phyloP scores from a whole-genome alignment of 2,888 invertebrate species.

The Drosophila falleni region DNA sequence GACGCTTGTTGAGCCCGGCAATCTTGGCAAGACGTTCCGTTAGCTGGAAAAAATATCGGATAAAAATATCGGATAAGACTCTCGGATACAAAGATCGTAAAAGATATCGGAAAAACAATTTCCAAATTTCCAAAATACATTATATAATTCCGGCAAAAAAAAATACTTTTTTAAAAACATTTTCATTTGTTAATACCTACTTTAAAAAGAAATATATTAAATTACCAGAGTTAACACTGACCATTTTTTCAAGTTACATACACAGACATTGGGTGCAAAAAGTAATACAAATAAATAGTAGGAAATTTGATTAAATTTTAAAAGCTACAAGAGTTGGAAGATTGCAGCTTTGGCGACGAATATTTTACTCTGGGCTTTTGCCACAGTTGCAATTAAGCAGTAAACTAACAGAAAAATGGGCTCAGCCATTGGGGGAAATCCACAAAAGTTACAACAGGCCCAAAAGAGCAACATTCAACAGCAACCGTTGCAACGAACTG shows the following conservation, averaged over 20 bases:
- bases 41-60: too few species aligned
- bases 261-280: too few species aligned
- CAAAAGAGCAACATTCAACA: neutral
- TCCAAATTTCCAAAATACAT: too few species aligned
- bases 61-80: too few species aligned
- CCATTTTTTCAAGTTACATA: neutral
- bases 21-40: conserved; percentile 83
- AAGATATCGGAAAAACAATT: too few species aligned
- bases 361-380: neutral
- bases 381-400: conserved; percentile 58
- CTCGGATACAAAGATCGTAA: too few species aligned
- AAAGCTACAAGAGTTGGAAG: neutral
- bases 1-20: conserved; percentile 78
- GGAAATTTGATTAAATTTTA: neutral
- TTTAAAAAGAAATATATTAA: too few species aligned
- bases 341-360: neutral
- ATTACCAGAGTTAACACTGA: too few species aligned
- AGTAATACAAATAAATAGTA: neutral
- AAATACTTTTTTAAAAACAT: too few species aligned
- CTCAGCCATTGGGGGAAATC: conserved; percentile 39
- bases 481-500: neutral
- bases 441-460: conserved; percentile 14
- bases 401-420: conserved; percentile 49
- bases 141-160: too few species aligned
- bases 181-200: too few species aligned